phyloP scores from a whole-genome alignment of 2,797 vertebrate genomes.

The Philypnodon macrostomus region DNA sequence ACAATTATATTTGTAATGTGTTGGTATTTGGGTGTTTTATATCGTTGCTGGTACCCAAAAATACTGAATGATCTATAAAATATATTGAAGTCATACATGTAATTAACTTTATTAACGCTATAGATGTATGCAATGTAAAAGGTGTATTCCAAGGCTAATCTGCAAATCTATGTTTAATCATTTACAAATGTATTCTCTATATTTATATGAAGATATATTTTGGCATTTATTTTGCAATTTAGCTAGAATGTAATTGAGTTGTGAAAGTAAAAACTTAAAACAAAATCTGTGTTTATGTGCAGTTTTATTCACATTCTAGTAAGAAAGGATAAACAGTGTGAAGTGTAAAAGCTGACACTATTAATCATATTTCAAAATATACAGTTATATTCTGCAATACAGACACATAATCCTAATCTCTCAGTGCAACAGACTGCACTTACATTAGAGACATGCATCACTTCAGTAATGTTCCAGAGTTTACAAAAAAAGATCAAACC shows the following conservation, averaged over 20 bases:
- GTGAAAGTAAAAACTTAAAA: neutral
- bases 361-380: neutral
- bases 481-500: no score
- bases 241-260: neutral
- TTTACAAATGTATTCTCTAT: slow-evolving; percentile 13
- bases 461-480: no score
- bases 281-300: neutral
- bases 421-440: no score
- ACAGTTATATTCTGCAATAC: neutral
- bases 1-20: neutral
- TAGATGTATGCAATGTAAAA: neutral
- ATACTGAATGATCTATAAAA: no score
- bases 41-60: no score
- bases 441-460: no score
- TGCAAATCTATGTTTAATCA: neutral
- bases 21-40: neutral
- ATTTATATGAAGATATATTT: slow-evolving; percentile 50
- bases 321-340: neutral
- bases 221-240: slow-evolving; percentile 10
- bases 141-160: neutral
- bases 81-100: no score
- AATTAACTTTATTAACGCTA: no score
- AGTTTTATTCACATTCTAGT: slow-evolving; percentile 3
- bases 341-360: neutral
- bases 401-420: neutral